Evolutionary conservation across 2,888 invertebrate genomes (phyloP).

Genomic region (Villa cingulata): DNA sequence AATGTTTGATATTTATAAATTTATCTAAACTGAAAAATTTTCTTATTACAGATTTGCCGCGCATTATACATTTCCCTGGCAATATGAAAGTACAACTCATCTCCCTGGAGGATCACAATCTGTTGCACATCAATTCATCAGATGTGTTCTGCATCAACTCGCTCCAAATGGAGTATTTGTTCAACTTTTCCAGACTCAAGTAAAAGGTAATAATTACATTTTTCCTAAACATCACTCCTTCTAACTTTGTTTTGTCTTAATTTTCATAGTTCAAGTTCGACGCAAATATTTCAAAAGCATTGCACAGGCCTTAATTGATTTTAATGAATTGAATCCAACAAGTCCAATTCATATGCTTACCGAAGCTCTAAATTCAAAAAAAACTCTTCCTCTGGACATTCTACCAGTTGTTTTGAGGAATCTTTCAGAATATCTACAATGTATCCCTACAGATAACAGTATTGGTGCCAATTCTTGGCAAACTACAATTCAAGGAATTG

Average conservation of each 20-base stretch:
- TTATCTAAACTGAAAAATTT: not conserved
- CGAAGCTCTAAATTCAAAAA: conserved; percentile 61
- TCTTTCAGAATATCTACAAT: conserved; percentile 85
- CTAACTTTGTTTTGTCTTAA: not conserved
- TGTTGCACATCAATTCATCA: conserved; percentile 91
- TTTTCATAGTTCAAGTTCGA: conserved; percentile 36
- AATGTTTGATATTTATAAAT: too few species aligned
- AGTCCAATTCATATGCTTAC: conserved; percentile 80
- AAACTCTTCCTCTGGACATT: conserved; percentile 54
- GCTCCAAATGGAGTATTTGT: conserved; percentile 94
- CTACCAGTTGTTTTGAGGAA: conserved; percentile 75
- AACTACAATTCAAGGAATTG: conserved; percentile 71
- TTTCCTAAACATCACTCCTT: not conserved
- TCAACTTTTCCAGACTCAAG: conserved; percentile 85
- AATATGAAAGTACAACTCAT: conserved; percentile 72
- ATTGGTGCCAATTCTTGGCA: conserved; percentile 61
- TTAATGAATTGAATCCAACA: conserved; percentile 88
- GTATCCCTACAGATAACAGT: conserved; percentile 69
- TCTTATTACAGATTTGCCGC: conserved; percentile 49
- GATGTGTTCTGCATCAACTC: conserved; percentile 91
- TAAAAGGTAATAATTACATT: conserved; percentile 48
- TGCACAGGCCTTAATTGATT: conserved; percentile 84
- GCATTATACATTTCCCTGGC: conserved; percentile 76
- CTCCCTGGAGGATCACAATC: conserved; percentile 89
- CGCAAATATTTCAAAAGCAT: conserved; percentile 88